phyloP scores from a whole-genome alignment of 2,113 vertebrate species.

The Cariama cristata region DNA sequence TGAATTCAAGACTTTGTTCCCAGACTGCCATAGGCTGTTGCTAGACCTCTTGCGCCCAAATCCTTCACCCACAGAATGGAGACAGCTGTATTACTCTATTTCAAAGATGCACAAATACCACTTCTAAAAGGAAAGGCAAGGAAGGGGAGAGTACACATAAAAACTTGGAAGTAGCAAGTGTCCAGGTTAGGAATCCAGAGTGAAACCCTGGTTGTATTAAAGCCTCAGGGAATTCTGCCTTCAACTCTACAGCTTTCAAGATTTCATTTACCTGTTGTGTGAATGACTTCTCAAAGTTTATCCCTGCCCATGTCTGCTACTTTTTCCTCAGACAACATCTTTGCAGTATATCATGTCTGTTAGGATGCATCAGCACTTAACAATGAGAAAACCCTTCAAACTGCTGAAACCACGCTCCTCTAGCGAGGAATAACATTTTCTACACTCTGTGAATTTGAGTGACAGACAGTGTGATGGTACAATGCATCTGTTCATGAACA shows the following conservation, averaged over 20 bases:
- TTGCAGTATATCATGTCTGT: not conserved
- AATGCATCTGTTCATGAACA: not conserved
- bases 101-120: not conserved
- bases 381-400: not conserved
- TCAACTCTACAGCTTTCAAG: not conserved
- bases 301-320: not conserved
- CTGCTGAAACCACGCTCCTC: not conserved
- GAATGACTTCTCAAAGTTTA: not conserved
- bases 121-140: not conserved
- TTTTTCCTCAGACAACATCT: not conserved
- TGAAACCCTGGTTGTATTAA: not conserved
- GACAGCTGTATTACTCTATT: not conserved
- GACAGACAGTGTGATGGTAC: not conserved
- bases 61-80: not conserved
- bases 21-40: not conserved
- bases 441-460: not conserved
- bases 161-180: not conserved
- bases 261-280: not conserved
- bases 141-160: rapidly evolving
- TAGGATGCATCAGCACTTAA: not conserved
- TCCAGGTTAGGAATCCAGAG: not conserved
- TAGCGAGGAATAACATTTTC: not conserved
- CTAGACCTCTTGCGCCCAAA: not conserved
- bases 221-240: not conserved
- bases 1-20: not conserved